Conservation (phyloP, 2,888 invertebrate species). For the Leptopilina myrica region DNA sequence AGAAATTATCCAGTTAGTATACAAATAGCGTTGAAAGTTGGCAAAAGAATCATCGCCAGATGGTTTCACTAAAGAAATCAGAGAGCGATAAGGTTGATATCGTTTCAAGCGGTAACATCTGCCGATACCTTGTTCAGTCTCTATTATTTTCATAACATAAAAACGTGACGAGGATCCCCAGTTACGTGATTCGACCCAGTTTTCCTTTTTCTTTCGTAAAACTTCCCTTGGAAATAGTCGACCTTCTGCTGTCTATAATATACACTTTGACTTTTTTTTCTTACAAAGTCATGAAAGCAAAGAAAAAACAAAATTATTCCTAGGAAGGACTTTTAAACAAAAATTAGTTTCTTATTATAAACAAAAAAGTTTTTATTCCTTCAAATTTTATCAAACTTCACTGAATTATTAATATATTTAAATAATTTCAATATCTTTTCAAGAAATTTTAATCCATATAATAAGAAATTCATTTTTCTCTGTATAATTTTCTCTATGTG, state of each 20-base stretch:
- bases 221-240: background rate
- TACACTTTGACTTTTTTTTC: background rate
- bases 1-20: constrained; percentile 26
- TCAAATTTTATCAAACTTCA: too few species aligned
- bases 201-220: constrained; percentile 24
- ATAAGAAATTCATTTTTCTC: too few species aligned
- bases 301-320: background rate
- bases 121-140: constrained; percentile 53
- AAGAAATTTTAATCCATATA: too few species aligned
- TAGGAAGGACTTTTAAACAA: too few species aligned
- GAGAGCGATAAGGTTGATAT: constrained; percentile 58
- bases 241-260: background rate
- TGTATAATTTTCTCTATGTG: too few species aligned
- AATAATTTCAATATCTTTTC: too few species aligned
- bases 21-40: constrained; percentile 37
- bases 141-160: constrained; percentile 52
- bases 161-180: constrained; percentile 43
- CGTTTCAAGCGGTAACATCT: constrained; percentile 57
- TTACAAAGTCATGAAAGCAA: too few species aligned
- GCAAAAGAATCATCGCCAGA: constrained; percentile 51
- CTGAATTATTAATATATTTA: too few species aligned
- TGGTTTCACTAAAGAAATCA: constrained; percentile 54
- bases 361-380: too few species aligned
- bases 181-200: constrained; percentile 43
- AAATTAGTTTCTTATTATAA: too few species aligned